Percentiles rank a stretch among this genome's conserved stretches.
Conservation (phyloP, 2,888 invertebrate species). For the Lycaena phlaeas region DNA sequence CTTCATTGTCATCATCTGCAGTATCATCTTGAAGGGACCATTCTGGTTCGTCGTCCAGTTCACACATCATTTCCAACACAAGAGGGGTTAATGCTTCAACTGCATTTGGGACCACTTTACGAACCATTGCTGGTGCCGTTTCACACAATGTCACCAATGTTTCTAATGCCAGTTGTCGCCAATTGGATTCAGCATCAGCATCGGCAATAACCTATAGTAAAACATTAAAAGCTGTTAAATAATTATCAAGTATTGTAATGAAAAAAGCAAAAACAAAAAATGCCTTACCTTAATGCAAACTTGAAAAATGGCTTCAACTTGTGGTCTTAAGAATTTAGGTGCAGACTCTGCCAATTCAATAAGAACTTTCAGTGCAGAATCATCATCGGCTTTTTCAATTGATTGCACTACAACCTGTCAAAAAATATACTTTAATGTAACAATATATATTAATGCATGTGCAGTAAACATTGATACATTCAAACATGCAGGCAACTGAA, state of each 20-base stretch:
- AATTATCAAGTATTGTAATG: not conserved
- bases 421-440: too few relatives aligned
- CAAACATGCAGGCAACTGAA: too few relatives aligned
- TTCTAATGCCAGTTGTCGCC: constrained; percentile 93
- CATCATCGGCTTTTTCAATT: constrained; percentile 88
- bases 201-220: constrained; percentile 77
- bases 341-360: constrained; percentile 95
- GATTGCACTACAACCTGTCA: constrained; percentile 86
- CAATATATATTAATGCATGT: too few relatives aligned
- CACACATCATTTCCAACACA: constrained; percentile 95
- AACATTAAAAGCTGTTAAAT: not conserved
- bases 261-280: not conserved
- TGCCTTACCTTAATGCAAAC: constrained; percentile 88
- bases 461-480: too few relatives aligned
- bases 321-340: constrained; percentile 92
- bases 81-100: constrained; percentile 86
- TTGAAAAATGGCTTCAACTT: constrained; percentile 88
- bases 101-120: constrained; percentile 91
- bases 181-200: constrained; percentile 81
- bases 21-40: constrained; percentile 92
- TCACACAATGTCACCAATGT: constrained; percentile 90
- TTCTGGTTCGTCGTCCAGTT: constrained; percentile 91
- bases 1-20: constrained; percentile 93
- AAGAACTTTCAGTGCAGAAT: constrained; percentile 91
- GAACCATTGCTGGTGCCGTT: constrained; percentile 96